Conservation (phyloP, 2,888 invertebrate species). For the Thereva unica region DNA sequence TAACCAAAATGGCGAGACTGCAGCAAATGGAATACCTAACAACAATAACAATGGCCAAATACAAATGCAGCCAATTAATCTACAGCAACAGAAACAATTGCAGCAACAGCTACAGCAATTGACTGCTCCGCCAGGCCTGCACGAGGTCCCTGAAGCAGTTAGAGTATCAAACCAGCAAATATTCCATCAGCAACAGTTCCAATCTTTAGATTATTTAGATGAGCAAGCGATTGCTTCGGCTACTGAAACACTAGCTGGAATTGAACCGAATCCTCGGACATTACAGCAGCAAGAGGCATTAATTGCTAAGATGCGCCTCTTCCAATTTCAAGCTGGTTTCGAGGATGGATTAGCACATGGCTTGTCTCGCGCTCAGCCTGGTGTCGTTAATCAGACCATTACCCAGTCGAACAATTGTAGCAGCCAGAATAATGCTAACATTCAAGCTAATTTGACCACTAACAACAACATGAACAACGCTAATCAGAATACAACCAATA, state of each 20-base stretch:
- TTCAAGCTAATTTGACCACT: slow-evolving; percentile 2
- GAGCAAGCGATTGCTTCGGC: slow-evolving; percentile 50
- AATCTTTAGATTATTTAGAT: slow-evolving; percentile 51
- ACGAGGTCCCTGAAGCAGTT: slow-evolving; percentile 66
- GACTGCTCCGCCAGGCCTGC: slow-evolving; percentile 60
- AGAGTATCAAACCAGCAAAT: slow-evolving; percentile 62
- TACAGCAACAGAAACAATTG: slow-evolving; percentile 58
- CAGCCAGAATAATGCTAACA: slow-evolving; percentile 19
- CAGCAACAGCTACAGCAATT: slow-evolving; percentile 58
- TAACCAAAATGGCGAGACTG: slow-evolving; percentile 60
- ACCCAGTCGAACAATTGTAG: slow-evolving; percentile 34
- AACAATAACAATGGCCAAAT: slow-evolving; percentile 48
- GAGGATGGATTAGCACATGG: slow-evolving; percentile 53
- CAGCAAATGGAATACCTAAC: slow-evolving; percentile 48
- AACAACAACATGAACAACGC: slow-evolving; percentile 38
- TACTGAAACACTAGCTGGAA: slow-evolving; percentile 48
- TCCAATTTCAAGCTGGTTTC: slow-evolving; percentile 57
- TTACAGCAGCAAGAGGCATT: slow-evolving; percentile 53
- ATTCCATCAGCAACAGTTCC: slow-evolving; percentile 55
- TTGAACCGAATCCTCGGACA: slow-evolving; percentile 55
- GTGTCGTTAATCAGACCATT: slow-evolving; percentile 45
- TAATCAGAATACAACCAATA: slow-evolving; percentile 38
- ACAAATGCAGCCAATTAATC: slow-evolving; percentile 50
- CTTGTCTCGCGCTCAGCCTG: slow-evolving; percentile 44
- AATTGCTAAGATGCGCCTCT: slow-evolving; percentile 56